phyloP scores from a whole-genome alignment of 2,113 vertebrate species.

The Myiozetetes cayanensis region DNA sequence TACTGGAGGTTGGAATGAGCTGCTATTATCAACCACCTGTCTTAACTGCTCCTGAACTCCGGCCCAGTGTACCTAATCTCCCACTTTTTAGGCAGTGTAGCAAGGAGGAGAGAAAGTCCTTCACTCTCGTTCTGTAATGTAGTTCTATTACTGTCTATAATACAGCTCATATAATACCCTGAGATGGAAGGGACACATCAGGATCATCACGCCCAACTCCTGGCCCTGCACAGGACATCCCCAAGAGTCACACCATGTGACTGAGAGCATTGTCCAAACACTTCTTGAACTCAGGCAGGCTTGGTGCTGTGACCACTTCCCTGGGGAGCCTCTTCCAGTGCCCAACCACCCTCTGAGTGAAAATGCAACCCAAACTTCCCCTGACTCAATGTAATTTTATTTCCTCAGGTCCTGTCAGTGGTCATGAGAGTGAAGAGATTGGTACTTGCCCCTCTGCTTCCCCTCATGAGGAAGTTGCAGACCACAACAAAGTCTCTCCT shows the following conservation, averaged over 20 bases:
- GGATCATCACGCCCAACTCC: not conserved
- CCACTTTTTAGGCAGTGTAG: not conserved
- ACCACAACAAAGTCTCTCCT: not conserved
- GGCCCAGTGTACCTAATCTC: not conserved
- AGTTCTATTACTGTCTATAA: not conserved
- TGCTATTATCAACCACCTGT: not conserved
- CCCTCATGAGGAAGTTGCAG: fast-evolving
- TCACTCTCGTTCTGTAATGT: not conserved
- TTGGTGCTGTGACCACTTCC: not conserved
- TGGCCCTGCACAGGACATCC: not conserved
- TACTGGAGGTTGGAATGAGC: not conserved
- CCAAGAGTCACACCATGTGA: not conserved
- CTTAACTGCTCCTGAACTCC: not conserved
- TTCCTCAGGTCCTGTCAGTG: not conserved
- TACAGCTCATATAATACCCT: not conserved
- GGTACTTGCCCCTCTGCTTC: not conserved
- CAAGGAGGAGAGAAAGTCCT: not conserved
- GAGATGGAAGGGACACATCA: not conserved
- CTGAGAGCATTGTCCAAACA: not conserved
- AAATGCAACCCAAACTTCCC: not conserved
- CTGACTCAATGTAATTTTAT: not conserved
- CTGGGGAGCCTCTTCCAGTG: not conserved
- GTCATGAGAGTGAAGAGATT: not conserved
- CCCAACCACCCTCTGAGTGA: not conserved
- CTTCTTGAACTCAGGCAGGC: not conserved